A percentile compares a stretch with the other conserved stretches of the same genome.
These are phyloP conservation scores for Aphis craccivora DNA, from an alignment of 1,140 invertebrate species.

Conservation along the genomic window DNA sequence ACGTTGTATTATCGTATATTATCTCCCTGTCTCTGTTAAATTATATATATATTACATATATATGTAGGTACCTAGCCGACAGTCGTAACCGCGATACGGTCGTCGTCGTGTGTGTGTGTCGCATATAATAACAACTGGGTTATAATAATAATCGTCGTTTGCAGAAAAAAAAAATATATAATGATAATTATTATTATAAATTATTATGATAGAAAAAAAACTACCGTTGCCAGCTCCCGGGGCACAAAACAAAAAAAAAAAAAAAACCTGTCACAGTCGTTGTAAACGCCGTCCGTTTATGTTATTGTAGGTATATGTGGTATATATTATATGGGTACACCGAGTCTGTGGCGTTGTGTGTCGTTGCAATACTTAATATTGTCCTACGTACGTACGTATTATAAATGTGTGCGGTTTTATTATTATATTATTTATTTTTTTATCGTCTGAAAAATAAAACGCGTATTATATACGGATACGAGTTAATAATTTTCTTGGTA, in stretches of 20 bases:
- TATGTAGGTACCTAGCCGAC: neutral
- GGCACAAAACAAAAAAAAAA: neutral
- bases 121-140: neutral
- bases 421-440: neutral
- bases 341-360: neutral
- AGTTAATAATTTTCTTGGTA: slow-evolving; percentile 4
- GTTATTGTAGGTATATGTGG: neutral
- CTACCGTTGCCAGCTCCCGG: neutral
- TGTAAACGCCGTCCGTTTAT: neutral
- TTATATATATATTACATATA: too few species aligned
- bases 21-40: neutral
- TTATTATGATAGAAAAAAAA: neutral
- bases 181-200: neutral
- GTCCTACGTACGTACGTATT: neutral
- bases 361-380: neutral
- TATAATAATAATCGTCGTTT: neutral
- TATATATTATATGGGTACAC: neutral
- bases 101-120: neutral
- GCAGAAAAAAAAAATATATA: neutral
- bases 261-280: neutral
- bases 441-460: neutral
- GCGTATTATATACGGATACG: slow-evolving; percentile 3
- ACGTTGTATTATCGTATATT: neutral
- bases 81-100: neutral
- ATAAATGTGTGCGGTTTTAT: neutral